These are phyloP conservation scores for Sminthurides aquaticus DNA, from an alignment of 2,888 invertebrate genomes.

Conservation along the genomic window DNA sequence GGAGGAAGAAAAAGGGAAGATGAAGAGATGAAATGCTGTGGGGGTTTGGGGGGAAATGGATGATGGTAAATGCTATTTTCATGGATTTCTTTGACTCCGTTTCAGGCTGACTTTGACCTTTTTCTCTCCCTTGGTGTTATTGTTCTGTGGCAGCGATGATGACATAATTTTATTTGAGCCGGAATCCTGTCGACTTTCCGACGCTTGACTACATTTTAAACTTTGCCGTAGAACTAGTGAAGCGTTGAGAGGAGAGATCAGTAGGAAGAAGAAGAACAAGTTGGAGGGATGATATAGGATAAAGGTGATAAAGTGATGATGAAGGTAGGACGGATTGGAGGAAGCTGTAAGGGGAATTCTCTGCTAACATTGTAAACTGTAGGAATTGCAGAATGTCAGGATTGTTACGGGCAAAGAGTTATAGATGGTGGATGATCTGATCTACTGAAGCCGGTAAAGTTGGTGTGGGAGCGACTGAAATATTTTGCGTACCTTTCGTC, in stretches of 20 bases:
- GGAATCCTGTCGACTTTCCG: conserved; percentile 22
- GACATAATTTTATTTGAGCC: conserved; percentile 31
- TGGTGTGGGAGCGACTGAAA: no score
- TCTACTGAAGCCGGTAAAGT: no score
- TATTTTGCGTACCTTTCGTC: background rate
- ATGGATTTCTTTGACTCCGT: conserved; percentile 3
- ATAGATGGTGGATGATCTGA: no score
- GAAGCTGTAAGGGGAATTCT: no score
- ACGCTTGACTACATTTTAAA: conserved; percentile 9
- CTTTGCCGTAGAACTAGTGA: background rate
- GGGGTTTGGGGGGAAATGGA: no score
- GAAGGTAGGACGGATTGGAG: no score
- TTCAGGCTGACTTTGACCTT: conserved; percentile 17
- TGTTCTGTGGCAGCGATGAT: conserved; percentile 30
- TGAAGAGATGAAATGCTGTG: no score
- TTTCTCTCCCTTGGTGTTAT: conserved; percentile 8
- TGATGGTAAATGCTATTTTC: background rate
- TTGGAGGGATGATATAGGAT: background rate
- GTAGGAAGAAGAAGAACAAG: background rate
- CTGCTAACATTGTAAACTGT: no score
- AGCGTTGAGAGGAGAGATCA: background rate
- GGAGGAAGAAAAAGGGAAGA: no score
- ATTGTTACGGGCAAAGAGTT: no score
- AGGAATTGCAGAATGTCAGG: no score
- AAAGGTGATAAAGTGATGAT: no score